Conservation (phyloP, 2,797 vertebrate genomes). For the Potorous gilbertii region DNA sequence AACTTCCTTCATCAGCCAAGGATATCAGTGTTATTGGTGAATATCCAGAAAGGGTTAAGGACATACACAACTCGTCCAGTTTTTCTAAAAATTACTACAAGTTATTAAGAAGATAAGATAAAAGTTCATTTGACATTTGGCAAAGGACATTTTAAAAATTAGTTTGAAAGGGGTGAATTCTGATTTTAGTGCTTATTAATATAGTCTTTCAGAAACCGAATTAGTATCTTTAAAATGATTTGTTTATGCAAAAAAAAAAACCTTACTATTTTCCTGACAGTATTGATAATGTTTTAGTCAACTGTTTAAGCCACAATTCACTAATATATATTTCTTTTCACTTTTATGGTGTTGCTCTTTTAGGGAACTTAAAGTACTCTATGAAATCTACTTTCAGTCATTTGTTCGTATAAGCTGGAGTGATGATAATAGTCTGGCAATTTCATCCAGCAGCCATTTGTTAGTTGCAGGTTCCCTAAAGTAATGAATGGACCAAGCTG, state of each 20-base stretch:
- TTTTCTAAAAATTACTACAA: constrained; percentile 26
- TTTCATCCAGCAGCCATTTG: constrained; percentile 36
- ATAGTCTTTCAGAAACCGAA: constrained; percentile 25
- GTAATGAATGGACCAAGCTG: constrained; percentile 55
- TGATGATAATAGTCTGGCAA: constrained; percentile 33
- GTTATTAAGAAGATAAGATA: neutral
- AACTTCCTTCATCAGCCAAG: constrained; percentile 14
- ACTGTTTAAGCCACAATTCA: constrained; percentile 24
- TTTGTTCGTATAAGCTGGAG: neutral
- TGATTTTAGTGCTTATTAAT: constrained; percentile 13
- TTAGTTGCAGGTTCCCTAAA: constrained; percentile 42
- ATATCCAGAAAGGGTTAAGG: neutral
- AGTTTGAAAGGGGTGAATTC: neutral
- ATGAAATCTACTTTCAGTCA: constrained; percentile 49
- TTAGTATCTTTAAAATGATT: constrained; percentile 35
- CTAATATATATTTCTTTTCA: constrained; percentile 32
- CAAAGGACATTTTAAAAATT: constrained; percentile 32
- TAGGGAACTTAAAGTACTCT: constrained; percentile 17
- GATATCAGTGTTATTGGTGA: constrained; percentile 19
- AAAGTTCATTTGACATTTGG: constrained; percentile 30
- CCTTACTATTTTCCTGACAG: constrained; percentile 36
- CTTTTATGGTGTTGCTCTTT: constrained; percentile 10
- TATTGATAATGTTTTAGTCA: constrained; percentile 18
- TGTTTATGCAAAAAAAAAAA: constrained; percentile 1
- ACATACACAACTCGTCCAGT: neutral